A percentile compares a stretch with the other conserved stretches of the same genome.
Evolutionary conservation across 1,140 invertebrate genomes (phyloP).

Genomic region (Polypedilum vanderplanki): DNA sequence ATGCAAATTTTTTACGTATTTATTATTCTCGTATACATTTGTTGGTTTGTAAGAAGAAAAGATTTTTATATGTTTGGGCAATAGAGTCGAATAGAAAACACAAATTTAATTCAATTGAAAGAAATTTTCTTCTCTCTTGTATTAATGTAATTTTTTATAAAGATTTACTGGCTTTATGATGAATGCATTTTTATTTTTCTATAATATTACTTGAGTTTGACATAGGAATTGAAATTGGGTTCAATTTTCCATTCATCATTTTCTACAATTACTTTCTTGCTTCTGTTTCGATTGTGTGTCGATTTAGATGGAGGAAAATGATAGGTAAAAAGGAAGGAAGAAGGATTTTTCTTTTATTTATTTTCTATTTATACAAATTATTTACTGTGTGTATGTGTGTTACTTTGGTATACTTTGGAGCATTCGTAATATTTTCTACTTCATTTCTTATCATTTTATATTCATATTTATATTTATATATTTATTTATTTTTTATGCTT

Average conservation of each 20-base stretch:
- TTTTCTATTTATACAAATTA: conserved; percentile 8
- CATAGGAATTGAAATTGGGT: background rate
- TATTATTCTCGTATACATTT: too few species aligned
- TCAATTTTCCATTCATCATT: background rate
- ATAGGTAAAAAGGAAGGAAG: background rate
- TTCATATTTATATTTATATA: background rate
- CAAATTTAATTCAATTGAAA: too few species aligned
- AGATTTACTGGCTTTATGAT: conserved; percentile 18
- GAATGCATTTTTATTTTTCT: background rate
- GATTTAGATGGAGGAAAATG: too few species aligned
- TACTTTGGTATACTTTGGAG: conserved; percentile 28
- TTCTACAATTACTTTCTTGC: background rate
- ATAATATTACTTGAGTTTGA: background rate
- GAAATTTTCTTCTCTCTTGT: background rate
- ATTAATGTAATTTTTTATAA: background rate
- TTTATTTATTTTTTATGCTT: background rate
- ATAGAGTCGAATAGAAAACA: too few species aligned
- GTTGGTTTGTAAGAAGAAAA: too few species aligned
- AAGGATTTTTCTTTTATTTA: background rate
- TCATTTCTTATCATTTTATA: background rate
- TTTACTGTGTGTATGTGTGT: background rate
- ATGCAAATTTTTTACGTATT: too few species aligned
- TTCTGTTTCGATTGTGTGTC: too few species aligned
- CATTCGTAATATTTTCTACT: conserved; percentile 9
- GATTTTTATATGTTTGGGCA: too few species aligned